Conservation (phyloP, 23 tunicate genomes). For the Corella eumyota region DNA sequence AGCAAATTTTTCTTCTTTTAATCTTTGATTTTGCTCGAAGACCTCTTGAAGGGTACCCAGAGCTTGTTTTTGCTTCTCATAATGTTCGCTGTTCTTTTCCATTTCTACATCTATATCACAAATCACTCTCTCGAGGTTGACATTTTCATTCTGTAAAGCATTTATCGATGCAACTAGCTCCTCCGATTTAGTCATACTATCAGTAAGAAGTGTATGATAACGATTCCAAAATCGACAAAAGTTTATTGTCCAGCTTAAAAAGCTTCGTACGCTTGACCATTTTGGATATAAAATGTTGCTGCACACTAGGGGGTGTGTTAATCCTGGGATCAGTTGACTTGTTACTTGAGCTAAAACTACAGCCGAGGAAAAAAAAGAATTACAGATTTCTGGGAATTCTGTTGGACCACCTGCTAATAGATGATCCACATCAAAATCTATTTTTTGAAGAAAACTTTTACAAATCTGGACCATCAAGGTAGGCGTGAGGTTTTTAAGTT, state of each 20-base stretch:
- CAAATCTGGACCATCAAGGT: constrained; percentile 26
- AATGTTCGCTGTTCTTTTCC: neutral
- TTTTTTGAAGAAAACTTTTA: constrained; percentile 30
- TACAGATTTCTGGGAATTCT: no score
- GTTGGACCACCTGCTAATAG: no score
- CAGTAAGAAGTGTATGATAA: no score
- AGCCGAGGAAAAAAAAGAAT: no score
- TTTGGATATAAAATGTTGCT: constrained; percentile 27
- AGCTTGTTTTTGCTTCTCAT: constrained; percentile 12
- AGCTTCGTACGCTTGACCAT: constrained; percentile 17
- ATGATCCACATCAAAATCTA: constrained; percentile 33
- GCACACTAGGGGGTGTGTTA: no score
- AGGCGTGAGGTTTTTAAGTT: constrained; percentile 21
- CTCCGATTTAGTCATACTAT: constrained; percentile 9
- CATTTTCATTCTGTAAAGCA: constrained; percentile 3
- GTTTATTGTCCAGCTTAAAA: constrained; percentile 19
- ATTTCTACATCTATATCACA: constrained; percentile 8
- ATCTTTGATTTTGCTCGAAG: neutral
- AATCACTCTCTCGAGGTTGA: constrained; percentile 4
- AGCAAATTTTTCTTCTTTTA: constrained; percentile 11
- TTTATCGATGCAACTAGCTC: constrained; percentile 6
- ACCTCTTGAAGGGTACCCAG: constrained; percentile 9
- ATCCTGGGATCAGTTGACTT: no score
- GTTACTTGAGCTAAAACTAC: no score
- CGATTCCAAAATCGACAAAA: constrained; percentile 20